Evolutionary conservation across 2,797 vertebrate species (phyloP).

Genomic region (Erithacus rubecula): DNA sequence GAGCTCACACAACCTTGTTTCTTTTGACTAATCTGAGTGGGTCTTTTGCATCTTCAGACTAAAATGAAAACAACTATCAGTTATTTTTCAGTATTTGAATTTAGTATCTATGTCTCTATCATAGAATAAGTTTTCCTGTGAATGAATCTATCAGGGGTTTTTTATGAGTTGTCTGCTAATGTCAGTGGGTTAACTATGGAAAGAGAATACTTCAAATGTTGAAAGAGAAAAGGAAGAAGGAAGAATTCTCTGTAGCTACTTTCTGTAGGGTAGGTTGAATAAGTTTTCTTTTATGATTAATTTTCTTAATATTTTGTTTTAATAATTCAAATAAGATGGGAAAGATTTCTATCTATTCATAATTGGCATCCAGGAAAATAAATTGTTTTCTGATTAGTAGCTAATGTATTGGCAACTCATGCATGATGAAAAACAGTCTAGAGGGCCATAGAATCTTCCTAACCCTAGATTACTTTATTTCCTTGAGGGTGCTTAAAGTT

Average conservation of each 20-base stretch:
- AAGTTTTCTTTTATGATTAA: not conserved
- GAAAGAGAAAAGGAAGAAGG: not conserved
- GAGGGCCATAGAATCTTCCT: not conserved
- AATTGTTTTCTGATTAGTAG: not conserved
- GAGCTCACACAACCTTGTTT: rapidly evolving
- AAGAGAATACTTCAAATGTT: not conserved
- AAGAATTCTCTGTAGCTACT: not conserved
- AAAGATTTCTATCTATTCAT: not conserved
- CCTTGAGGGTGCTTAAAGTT: not conserved
- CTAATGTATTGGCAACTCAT: not conserved
- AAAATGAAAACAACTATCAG: not conserved
- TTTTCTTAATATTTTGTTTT: not conserved
- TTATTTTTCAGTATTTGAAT: not conserved
- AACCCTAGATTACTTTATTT: not conserved
- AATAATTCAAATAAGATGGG: not conserved
- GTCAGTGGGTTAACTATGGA: not conserved
- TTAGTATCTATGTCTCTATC: not conserved
- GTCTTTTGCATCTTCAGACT: not conserved
- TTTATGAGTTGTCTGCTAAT: not conserved
- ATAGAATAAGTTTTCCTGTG: not conserved
- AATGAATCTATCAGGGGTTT: not conserved
- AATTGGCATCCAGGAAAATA: not conserved
- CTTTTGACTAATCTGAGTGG: not conserved
- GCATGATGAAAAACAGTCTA: not conserved
- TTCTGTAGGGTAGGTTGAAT: not conserved